Percentiles rank a stretch among this genome's conserved stretches.
Evolutionary conservation across 2,797 vertebrate genomes (phyloP).

Genomic region (Kryptopterus vitreolus): DNA sequence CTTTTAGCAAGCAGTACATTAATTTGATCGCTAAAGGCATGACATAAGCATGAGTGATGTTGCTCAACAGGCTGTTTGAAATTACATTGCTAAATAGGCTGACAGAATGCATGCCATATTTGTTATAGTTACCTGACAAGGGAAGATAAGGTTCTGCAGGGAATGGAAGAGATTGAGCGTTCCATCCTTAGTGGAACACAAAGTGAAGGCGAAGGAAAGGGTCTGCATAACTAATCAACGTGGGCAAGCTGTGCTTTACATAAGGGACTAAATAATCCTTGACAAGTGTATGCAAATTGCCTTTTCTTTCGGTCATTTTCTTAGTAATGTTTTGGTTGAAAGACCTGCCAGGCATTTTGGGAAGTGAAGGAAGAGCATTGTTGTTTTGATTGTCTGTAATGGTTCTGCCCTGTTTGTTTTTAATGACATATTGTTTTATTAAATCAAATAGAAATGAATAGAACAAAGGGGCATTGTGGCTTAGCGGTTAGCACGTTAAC

Average conservation of each 20-base stretch:
- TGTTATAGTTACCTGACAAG: not conserved
- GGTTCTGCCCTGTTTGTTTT: not conserved
- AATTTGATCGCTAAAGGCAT: constrained; percentile 30
- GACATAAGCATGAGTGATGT: not conserved
- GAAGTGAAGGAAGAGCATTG: not conserved
- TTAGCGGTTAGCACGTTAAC: no score
- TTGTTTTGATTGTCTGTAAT: not conserved
- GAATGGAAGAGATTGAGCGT: not conserved
- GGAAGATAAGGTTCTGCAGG: not conserved
- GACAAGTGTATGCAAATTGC: not conserved
- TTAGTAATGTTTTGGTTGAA: not conserved
- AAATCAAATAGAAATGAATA: no score
- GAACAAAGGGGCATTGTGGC: no score
- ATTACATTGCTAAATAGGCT: constrained; percentile 2
- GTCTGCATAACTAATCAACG: constrained; percentile 29
- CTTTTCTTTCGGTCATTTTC: not conserved
- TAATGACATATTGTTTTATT: not conserved
- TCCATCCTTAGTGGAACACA: not conserved
- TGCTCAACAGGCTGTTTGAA: constrained; percentile 10
- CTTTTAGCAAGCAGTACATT: constrained; percentile 1
- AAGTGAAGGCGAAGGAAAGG: not conserved
- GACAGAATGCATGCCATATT: not conserved
- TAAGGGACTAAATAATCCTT: not conserved
- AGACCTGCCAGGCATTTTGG: not conserved
- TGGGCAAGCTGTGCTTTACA: constrained; percentile 6